phyloP scores from a whole-genome alignment of 2,113 vertebrate genomes.

The Albula glossodonta region DNA sequence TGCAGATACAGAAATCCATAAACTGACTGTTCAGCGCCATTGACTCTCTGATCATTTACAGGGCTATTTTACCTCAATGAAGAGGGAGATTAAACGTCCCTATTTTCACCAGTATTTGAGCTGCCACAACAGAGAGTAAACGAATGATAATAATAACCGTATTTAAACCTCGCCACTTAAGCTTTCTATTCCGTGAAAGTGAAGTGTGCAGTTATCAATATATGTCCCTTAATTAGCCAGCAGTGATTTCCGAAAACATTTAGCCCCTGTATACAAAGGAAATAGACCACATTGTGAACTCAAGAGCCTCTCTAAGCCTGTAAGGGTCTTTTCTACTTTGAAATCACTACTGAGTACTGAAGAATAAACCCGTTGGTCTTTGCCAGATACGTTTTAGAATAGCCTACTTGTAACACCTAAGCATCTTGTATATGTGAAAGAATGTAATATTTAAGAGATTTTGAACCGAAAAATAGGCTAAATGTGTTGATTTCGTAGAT shows the following conservation, averaged over 20 bases:
- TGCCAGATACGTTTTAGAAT: neutral
- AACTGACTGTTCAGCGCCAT: slow-evolving; percentile 59
- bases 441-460: neutral
- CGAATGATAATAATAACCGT: slow-evolving; percentile 28
- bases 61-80: slow-evolving; percentile 39
- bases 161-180: slow-evolving; percentile 29
- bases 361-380: slow-evolving; percentile 53
- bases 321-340: slow-evolving; percentile 48
- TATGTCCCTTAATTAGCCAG: slow-evolving; percentile 59
- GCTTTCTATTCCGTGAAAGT: slow-evolving; percentile 32
- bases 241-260: slow-evolving; percentile 66
- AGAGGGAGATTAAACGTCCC: slow-evolving; percentile 37
- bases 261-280: slow-evolving; percentile 60
- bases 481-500: neutral
- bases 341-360: slow-evolving; percentile 55
- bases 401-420: slow-evolving; percentile 53
- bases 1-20: slow-evolving; percentile 55
- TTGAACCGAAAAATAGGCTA: neutral
- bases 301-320: slow-evolving; percentile 57
- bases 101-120: slow-evolving; percentile 43
- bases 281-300: slow-evolving; percentile 65
- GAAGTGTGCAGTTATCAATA: slow-evolving; percentile 39
- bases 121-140: slow-evolving; percentile 38
- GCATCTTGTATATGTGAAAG: slow-evolving; percentile 33
- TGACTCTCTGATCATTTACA: slow-evolving; percentile 57